A percentile compares a stretch with the other conserved stretches of the same genome.
These are phyloP conservation scores for Hydrocynus forskahlii DNA, from an alignment of 2,797 vertebrate species.

Conservation along the genomic window DNA sequence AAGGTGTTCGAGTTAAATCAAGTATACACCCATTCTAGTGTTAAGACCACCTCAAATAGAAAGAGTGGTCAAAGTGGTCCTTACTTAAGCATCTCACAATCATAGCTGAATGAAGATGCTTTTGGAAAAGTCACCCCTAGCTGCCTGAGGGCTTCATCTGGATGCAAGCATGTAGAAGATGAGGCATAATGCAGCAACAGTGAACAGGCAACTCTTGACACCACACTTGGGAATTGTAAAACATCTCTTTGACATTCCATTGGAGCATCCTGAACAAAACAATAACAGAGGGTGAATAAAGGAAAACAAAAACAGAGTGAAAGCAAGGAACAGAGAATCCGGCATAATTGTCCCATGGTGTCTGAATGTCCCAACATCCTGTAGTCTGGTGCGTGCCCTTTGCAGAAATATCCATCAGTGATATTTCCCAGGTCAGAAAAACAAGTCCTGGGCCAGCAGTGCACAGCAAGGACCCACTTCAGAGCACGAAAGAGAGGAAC, in stretches of 20 bases:
- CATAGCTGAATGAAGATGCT: background rate
- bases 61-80: background rate
- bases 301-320: conserved; percentile 9
- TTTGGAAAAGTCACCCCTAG: background rate
- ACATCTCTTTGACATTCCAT: conserved; percentile 23
- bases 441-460: conserved; percentile 34
- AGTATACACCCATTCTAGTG: conserved; percentile 19
- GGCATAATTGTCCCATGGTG: conserved; percentile 19
- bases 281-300: conserved; percentile 12
- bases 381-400: conserved; percentile 27
- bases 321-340: conserved; percentile 9
- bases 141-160: background rate
- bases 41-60: background rate
- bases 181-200: background rate
- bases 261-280: conserved; percentile 14
- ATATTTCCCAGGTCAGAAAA: conserved; percentile 51
- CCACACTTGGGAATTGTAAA: conserved; percentile 26
- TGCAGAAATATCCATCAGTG: conserved; percentile 34
- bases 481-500: background rate
- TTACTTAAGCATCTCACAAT: no score
- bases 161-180: background rate
- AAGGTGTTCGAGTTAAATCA: conserved; percentile 26
- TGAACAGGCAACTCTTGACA: conserved; percentile 2
- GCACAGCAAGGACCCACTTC: background rate
- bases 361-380: conserved; percentile 33